Evolutionary conservation across 2,113 vertebrate species (phyloP).

Genomic region (Verasper variegatus): DNA sequence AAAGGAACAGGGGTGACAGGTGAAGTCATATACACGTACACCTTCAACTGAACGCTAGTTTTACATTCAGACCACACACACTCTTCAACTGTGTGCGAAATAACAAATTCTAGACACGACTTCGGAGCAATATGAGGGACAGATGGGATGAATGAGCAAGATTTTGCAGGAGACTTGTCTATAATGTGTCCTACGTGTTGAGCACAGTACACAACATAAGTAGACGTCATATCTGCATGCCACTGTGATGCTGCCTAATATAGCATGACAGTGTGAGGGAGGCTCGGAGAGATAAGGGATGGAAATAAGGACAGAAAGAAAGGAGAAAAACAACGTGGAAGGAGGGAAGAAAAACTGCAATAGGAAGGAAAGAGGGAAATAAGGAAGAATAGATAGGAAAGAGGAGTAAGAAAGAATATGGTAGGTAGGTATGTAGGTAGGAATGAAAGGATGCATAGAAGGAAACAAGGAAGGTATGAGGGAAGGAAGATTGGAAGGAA

Average conservation of each 20-base stretch:
- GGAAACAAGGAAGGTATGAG: neutral
- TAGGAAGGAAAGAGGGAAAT: too few relatives aligned
- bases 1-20: constrained; percentile 17
- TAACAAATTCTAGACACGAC: constrained; percentile 41
- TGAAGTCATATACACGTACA: constrained; percentile 25
- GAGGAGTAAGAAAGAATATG: neutral
- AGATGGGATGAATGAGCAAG: constrained; percentile 41
- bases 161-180: constrained; percentile 41
- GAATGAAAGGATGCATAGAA: neutral
- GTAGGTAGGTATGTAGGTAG: too few relatives aligned
- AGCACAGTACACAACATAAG: constrained; percentile 28
- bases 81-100: constrained; percentile 18
- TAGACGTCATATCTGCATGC: constrained; percentile 32
- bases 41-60: constrained; percentile 26
- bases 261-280: constrained; percentile 26
- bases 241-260: constrained; percentile 12
- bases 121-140: constrained; percentile 21
- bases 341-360: too few relatives aligned
- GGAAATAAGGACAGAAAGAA: neutral
- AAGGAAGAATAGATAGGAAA: neutral
- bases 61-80: constrained; percentile 52
- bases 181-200: constrained; percentile 18
- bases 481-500: neutral
- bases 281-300: neutral
- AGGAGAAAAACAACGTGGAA: neutral